Evolutionary conservation across 1,140 invertebrate species (phyloP).

Genomic region (Drosophila virilis): DNA sequence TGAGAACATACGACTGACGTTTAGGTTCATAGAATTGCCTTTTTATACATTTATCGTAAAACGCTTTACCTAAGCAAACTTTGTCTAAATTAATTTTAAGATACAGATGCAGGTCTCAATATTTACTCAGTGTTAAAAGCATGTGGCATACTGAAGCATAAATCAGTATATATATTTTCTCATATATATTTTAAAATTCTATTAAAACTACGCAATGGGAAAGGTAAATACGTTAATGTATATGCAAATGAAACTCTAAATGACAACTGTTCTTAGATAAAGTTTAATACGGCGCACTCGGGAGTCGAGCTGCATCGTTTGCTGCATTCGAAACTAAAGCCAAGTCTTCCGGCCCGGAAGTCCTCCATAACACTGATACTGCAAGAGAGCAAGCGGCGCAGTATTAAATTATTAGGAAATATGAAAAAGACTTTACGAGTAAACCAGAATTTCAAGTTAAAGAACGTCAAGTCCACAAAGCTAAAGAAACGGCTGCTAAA

Average conservation of each 20-base stretch:
- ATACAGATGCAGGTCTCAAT: too few relatives aligned
- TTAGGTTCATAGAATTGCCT: too few relatives aligned
- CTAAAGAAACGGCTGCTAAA: too few relatives aligned
- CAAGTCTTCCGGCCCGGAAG: neutral
- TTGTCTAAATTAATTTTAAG: neutral
- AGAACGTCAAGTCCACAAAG: too few relatives aligned
- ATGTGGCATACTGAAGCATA: neutral
- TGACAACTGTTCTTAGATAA: neutral
- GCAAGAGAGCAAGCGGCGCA: neutral
- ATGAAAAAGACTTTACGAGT: too few relatives aligned
- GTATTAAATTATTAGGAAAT: neutral
- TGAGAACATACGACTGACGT: too few relatives aligned
- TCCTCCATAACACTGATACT: neutral
- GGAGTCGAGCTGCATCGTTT: neutral
- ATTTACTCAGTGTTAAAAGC: too few relatives aligned
- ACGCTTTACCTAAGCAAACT: neutral
- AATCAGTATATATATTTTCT: neutral
- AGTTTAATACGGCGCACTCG: neutral
- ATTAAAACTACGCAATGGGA: neutral
- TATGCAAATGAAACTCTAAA: neutral
- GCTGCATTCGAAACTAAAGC: neutral
- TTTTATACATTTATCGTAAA: too few relatives aligned
- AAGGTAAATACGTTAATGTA: neutral
- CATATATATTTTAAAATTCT: neutral
- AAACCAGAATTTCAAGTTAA: neutral